Evolutionary conservation across 2,113 vertebrate genomes (phyloP).

Genomic region (Hiodon tergisus): DNA sequence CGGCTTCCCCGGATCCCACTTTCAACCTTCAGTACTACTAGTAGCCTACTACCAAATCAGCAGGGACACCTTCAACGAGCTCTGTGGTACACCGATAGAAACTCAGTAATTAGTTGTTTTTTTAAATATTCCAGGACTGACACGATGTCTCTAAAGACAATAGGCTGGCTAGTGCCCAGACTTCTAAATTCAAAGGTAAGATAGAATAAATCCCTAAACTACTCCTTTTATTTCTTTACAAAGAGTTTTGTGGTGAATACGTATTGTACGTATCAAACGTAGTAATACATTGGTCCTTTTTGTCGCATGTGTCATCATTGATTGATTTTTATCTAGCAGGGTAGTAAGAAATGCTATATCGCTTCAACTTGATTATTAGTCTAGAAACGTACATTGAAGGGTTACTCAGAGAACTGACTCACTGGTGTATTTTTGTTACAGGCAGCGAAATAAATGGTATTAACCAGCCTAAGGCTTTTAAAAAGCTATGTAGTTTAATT

Average conservation of each 20-base stretch:
- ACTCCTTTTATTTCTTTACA: neutral
- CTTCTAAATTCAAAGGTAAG: constrained; percentile 69
- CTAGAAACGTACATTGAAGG: too few species aligned
- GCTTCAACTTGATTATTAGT: too few species aligned
- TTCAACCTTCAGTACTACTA: constrained; percentile 61
- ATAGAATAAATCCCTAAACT: constrained; percentile 17
- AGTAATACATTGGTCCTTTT: neutral
- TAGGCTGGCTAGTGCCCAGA: constrained; percentile 71
- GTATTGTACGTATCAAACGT: too few species aligned
- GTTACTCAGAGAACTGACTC: too few species aligned
- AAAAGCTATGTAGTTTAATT: too few species aligned
- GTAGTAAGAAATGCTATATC: too few species aligned
- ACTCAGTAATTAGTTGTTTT: constrained; percentile 41
- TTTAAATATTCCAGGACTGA: constrained; percentile 18
- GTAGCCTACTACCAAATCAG: constrained; percentile 33
- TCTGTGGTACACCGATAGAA: constrained; percentile 51
- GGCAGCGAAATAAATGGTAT: too few species aligned
- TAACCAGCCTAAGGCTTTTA: too few species aligned
- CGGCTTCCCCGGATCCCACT: constrained; percentile 38
- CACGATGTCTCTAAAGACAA: constrained; percentile 76
- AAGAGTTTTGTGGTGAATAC: too few species aligned
- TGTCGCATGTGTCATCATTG: neutral
- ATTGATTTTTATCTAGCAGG: too few species aligned
- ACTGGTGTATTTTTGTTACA: too few species aligned
- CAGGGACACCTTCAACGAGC: constrained; percentile 71